Percentiles rank a stretch among this genome's conserved stretches.
Conservation (phyloP, 2,888 invertebrate genomes). For the Patella caerulea region DNA sequence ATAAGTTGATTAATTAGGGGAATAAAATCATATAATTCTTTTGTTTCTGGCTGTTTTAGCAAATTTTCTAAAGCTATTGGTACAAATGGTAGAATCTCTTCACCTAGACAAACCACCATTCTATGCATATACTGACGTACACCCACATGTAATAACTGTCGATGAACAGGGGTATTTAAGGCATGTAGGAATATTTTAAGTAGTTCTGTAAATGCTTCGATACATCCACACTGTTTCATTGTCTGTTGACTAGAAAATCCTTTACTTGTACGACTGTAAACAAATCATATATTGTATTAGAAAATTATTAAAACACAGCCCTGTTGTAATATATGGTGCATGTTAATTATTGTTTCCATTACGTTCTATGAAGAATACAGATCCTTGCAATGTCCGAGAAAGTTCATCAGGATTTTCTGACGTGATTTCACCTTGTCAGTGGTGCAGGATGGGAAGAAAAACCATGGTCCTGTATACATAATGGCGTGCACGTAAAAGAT, state of each 20-base stretch:
- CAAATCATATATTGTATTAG: not conserved
- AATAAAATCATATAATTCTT: conserved; percentile 74
- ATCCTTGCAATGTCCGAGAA: too few species aligned
- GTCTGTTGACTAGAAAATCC: conserved; percentile 75
- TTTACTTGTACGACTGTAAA: conserved; percentile 75
- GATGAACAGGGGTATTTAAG: conserved; percentile 69
- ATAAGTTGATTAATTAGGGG: conserved; percentile 76
- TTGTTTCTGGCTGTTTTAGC: conserved; percentile 70
- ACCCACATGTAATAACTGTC: conserved; percentile 69
- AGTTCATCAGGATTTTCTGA: too few species aligned
- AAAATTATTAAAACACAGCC: too few species aligned
- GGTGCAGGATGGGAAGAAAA: too few species aligned
- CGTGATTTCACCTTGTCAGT: too few species aligned
- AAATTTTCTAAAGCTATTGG: conserved; percentile 74
- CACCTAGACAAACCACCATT: conserved; percentile 76
- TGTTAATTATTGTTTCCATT: too few species aligned
- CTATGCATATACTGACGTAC: conserved; percentile 76
- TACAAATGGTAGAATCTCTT: conserved; percentile 75
- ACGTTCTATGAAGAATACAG: too few species aligned
- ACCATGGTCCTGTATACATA: too few species aligned
- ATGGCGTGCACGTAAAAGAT: too few species aligned
- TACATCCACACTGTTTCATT: conserved; percentile 74
- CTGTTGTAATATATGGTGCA: too few species aligned
- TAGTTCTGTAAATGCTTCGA: conserved; percentile 73
- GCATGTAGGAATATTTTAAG: conserved; percentile 74